These are phyloP conservation scores for Petrosia ficiformis DNA, from an alignment of 37 sponge, comb jelly and placozoan genomes.

Conservation along the genomic window DNA sequence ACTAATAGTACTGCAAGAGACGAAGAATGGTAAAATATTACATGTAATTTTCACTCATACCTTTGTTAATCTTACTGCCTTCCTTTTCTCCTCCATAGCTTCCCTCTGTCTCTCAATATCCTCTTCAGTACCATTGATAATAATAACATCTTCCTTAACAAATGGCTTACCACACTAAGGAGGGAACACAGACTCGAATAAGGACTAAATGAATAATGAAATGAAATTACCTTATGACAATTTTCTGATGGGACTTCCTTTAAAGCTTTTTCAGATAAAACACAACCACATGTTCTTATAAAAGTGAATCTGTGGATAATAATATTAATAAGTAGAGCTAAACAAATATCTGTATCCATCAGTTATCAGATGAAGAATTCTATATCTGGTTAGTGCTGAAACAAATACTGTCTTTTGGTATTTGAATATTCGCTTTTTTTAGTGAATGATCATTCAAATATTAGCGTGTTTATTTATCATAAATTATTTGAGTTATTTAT, in stretches of 20 bases:
- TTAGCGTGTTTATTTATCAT: no score
- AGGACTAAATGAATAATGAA: neutral
- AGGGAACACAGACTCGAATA: neutral
- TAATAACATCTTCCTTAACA: constrained; percentile 41
- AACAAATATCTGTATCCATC: no score
- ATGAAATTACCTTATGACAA: constrained; percentile 63
- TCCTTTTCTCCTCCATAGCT: constrained; percentile 50
- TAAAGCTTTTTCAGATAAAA: constrained; percentile 79
- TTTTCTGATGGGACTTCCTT: constrained; percentile 77
- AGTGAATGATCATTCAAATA: no score
- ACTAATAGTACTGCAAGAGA: no score
- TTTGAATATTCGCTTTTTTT: no score
- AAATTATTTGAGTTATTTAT: no score
- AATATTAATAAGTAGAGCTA: no score
- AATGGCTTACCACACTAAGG: constrained; percentile 65
- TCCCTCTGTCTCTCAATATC: constrained; percentile 59
- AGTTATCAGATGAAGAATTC: no score
- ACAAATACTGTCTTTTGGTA: no score
- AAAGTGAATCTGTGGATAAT: constrained; percentile 45
- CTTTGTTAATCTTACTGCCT: constrained; percentile 59
- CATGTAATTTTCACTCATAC: no score
- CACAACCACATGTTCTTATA: constrained; percentile 84
- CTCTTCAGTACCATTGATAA: constrained; percentile 80
- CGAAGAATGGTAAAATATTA: no score
- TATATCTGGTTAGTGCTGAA: no score